Evolutionary conservation across 1,140 invertebrate species (phyloP), one percentile per base, ranked within the genome.

Genomic region (Nasonia vitripennis): DNA sequence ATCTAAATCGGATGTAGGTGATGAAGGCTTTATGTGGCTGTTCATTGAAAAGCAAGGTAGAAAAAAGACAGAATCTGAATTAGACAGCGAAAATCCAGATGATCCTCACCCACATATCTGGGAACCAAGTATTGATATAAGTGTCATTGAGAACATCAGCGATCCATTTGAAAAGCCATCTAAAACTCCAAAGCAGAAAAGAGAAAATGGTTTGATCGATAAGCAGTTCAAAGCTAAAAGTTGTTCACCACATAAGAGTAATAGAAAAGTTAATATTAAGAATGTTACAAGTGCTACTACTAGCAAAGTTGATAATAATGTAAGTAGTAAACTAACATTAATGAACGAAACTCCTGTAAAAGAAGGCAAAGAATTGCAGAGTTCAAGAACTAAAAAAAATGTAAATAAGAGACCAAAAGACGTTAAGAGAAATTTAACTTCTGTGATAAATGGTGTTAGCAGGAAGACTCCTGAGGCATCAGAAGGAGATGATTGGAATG

Each of bases 11-110:
- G 17, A 77, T 62, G 73, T 41, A 48, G 9, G 45, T 70, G 20
- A 62, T 7, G 78, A 85, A 27, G 51, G 45, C 51, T 85, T 85
- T 74, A 2, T 6, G 48, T 81, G 84, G 79, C 7, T 31, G 41
- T 68, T 5, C 7, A 11, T 85, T 41, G 78, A 85, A 0, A 73
- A 85, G 34, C 23, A 85, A 77, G 11, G 80, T 51, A 12, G 2
- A 67, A 83, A 75, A 83, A 27, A 55, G 37, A 71, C 5, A 12
- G 14, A 74, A 62, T n/a, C 6, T 68, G 31, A 78, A 31, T 34
- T 17, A 6, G 20, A 41, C 2, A 20, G 23, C 45, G 1, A 1
- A 20, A 6, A 20, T 17, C 34, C 2, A 1, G 20, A 74, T 45
- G 4, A 37, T 37, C 6, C 3, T 17, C 73, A n/a, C 27, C 31